Evolutionary conservation across 1,140 invertebrate species (phyloP).

Genomic region (Eriosoma lanigerum): DNA sequence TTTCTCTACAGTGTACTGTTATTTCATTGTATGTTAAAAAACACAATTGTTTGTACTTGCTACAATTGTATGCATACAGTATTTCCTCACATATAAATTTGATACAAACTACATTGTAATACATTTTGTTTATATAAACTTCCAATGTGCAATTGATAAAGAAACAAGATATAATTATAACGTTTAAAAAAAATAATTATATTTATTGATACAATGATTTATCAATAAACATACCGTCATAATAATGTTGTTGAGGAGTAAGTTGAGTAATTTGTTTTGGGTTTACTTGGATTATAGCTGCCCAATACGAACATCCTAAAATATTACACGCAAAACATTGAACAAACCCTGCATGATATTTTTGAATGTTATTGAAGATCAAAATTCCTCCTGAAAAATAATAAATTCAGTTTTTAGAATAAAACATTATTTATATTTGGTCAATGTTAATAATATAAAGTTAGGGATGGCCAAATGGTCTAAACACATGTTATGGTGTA

Average conservation of each 20-base stretch:
- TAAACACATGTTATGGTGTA: no score
- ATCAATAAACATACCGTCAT: constrained; percentile 48
- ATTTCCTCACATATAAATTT: no score
- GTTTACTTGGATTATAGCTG: constrained; percentile 69
- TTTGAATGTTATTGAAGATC: constrained; percentile 70
- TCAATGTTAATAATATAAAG: not conserved
- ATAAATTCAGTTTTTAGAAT: constrained; percentile 31
- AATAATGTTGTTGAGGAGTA: constrained; percentile 36
- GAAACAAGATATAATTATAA: no score
- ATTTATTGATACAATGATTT: not conserved
- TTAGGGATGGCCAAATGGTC: no score
- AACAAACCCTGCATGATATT: constrained; percentile 81
- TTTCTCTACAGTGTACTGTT: no score
- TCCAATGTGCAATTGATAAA: no score
- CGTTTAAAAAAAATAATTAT: no score
- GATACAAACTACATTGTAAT: no score
- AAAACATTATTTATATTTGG: not conserved
- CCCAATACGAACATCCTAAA: constrained; percentile 69
- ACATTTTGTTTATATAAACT: no score
- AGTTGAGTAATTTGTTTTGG: constrained; percentile 70
- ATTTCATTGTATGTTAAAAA: no score
- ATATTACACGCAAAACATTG: constrained; percentile 85
- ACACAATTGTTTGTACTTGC: no score
- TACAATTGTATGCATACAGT: no score
- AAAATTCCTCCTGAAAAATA: constrained; percentile 62